Evolutionary conservation across 2,113 vertebrate species (phyloP), one percentile per base, ranked within the genome.

Genomic region (Clarias macrocephalus): DNA sequence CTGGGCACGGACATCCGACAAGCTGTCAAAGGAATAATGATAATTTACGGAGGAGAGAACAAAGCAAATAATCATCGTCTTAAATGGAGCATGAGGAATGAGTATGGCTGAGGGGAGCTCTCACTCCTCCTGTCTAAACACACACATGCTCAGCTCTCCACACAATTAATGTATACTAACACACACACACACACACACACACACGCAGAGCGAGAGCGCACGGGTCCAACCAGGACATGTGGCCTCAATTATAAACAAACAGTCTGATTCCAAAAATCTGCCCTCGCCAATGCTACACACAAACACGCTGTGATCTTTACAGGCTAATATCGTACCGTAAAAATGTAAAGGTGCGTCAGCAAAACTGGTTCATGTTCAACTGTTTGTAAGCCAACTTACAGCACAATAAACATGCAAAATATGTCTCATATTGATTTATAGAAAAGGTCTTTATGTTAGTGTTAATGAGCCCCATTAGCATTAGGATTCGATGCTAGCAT

Each of bases 51-150:
- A 92, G 89, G 89, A 87, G 83, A 90, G 87, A 87, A 90, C 89
- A 90, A 91, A 91, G 91, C 88, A 91, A 90, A 92, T 91, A 92
- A 91, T 91, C 90, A 91, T 91, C 80, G 86, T 91, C 91, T 91
- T 91, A 91, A 91, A 92, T 92, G 90, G 92, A 90, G 89, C 92
- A 91, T 92, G 90, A 91, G 90, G 88, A 90, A 83, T 90, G 87
- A 86, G 87, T 92, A 91, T 92, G 92, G 84, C 82, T 81, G 79
- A 83, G 86, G 86, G 85, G 85, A 85, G 84, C 85, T 57, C 77
- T 75, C 63, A 75, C 85, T 86, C 60, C 82, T 57, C n/a, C 48
- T 76, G 48, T 86, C 68, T 81, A 65, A 68, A 68, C 10, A 70
- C 73, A 18, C 84, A 89, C 84, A 86, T 48, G 48, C 90, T 88